Percentiles rank a stretch among this genome's conserved stretches.
phyloP scores from a whole-genome alignment of 2,797 vertebrate species.

The Fistularia commersonii region DNA sequence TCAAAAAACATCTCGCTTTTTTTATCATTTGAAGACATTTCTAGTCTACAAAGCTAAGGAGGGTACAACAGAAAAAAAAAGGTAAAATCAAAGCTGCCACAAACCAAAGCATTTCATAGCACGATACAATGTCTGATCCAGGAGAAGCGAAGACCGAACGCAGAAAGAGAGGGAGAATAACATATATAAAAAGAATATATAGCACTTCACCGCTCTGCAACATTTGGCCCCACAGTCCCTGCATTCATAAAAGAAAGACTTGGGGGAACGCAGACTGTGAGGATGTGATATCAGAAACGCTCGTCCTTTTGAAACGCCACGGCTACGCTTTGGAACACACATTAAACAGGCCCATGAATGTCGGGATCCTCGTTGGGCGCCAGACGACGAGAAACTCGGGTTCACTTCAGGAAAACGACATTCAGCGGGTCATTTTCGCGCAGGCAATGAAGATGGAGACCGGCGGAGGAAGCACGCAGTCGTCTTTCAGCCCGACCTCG shows the following conservation, averaged over 20 bases:
- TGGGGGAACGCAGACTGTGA: constrained; percentile 42
- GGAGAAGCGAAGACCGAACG: too few species aligned
- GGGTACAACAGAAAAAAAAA: too few species aligned
- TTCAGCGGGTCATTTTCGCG: too few species aligned
- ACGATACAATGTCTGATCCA: too few species aligned
- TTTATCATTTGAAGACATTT: constrained; percentile 1
- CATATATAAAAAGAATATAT: constrained; percentile 16
- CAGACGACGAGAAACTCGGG: too few species aligned
- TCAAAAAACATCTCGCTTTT: background rate
- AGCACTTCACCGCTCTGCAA: constrained; percentile 27
- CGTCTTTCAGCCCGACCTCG: background rate
- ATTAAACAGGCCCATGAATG: too few species aligned
- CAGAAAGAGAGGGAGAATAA: background rate
- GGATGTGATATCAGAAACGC: constrained; percentile 22
- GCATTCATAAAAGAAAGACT: constrained; percentile 60
- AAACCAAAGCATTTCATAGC: constrained; percentile 7
- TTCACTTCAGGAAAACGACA: too few species aligned
- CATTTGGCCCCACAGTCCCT: constrained; percentile 35
- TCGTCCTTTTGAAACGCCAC: constrained; percentile 34
- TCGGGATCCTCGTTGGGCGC: too few species aligned
- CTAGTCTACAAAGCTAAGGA: background rate
- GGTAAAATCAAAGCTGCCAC: background rate
- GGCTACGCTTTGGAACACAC: constrained; percentile 2
- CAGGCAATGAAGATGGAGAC: too few species aligned
- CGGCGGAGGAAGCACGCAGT: too few species aligned